Percentiles rank a stretch among this genome's conserved stretches.
Conservation (phyloP, 2,113 vertebrate species). For the Gavialis gangeticus region DNA sequence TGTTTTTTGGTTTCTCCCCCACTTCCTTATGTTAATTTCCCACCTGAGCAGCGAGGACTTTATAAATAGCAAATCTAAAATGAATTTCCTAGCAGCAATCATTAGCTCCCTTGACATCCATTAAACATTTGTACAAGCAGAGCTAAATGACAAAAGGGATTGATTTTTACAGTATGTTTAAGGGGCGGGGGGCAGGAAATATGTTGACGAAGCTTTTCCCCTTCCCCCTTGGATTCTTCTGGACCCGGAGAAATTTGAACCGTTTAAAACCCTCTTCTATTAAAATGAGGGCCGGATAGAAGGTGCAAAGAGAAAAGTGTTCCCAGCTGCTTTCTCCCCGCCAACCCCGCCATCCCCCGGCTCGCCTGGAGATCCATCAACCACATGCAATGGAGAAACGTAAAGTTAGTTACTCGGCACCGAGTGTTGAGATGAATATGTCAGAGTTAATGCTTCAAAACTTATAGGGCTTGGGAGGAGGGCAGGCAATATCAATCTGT, state of each 20-base stretch:
- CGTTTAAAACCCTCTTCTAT: slow-evolving; percentile 29
- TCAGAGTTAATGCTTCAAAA: slow-evolving; percentile 77
- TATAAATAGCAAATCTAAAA: slow-evolving; percentile 90
- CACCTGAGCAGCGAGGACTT: slow-evolving; percentile 86
- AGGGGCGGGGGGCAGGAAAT: slow-evolving; percentile 78
- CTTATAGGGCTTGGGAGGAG: slow-evolving; percentile 38
- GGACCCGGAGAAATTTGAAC: slow-evolving; percentile 63
- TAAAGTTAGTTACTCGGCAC: slow-evolving; percentile 48
- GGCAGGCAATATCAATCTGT: slow-evolving; percentile 53
- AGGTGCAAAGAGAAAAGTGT: accelerated
- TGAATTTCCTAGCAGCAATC: slow-evolving; percentile 87
- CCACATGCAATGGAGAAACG: slow-evolving; percentile 17
- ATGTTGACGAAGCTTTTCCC: slow-evolving; percentile 79
- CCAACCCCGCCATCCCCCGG: not conserved
- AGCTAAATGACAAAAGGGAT: slow-evolving; percentile 86
- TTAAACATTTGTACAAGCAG: slow-evolving; percentile 86
- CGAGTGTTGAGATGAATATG: slow-evolving; percentile 75
- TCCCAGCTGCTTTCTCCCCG: accelerated
- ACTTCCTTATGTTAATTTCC: slow-evolving; percentile 84
- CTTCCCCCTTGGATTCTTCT: not conserved
- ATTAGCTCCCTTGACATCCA: slow-evolving; percentile 88
- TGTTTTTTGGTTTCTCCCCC: slow-evolving; percentile 51
- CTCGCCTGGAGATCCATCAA: not conserved
- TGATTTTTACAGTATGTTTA: slow-evolving; percentile 85
- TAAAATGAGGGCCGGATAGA: not conserved